Evolutionary conservation across 2,113 vertebrate genomes (phyloP).

Genomic region (Octodon degus): DNA sequence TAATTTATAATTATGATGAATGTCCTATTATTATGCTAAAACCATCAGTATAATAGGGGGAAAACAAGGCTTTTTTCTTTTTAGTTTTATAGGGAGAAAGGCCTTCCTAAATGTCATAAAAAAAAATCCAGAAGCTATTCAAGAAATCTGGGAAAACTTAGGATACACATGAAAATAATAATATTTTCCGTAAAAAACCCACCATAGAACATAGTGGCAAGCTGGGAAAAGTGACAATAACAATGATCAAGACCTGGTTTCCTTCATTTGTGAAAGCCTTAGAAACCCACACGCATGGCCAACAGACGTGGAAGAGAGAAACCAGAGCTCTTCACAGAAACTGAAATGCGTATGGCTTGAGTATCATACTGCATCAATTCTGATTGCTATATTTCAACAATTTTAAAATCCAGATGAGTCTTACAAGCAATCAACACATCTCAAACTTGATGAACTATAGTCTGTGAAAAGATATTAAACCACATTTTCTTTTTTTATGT

Average conservation of each 20-base stretch:
- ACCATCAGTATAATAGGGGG: not conserved
- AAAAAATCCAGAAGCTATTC: not conserved
- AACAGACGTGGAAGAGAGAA: not conserved
- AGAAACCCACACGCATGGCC: not conserved
- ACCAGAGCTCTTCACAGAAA: conserved; percentile 1
- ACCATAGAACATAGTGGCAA: not conserved
- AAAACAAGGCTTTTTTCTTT: not conserved
- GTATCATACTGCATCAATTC: not conserved
- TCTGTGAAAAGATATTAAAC: not conserved
- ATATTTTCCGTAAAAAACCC: not conserved
- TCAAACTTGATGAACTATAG: conserved; percentile 19
- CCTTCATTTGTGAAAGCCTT: not conserved
- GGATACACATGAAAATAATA: not conserved
- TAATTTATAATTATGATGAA: conserved; percentile 9
- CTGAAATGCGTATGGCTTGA: not conserved
- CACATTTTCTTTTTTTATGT: too few species aligned
- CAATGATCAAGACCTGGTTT: not conserved
- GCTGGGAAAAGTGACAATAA: not conserved
- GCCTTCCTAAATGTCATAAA: not conserved
- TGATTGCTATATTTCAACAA: not conserved
- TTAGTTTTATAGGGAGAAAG: not conserved
- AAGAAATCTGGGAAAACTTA: not conserved
- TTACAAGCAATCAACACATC: not conserved
- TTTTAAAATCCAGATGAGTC: not conserved
- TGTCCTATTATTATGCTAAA: not conserved